Evolutionary conservation across 2,113 vertebrate species (phyloP).

Genomic region (Nycticryphes semicollaris): DNA sequence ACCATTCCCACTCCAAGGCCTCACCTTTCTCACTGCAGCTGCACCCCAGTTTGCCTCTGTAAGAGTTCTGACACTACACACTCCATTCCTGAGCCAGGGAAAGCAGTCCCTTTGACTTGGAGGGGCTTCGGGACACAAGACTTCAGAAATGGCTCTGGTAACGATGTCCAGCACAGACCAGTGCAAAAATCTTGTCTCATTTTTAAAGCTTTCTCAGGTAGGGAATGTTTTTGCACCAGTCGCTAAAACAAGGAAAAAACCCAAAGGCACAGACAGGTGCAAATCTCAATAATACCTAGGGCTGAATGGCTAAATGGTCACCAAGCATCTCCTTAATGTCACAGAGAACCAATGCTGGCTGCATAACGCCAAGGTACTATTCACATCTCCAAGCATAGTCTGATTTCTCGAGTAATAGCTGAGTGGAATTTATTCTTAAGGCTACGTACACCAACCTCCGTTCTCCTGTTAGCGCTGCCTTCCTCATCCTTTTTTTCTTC

Average conservation of each 20-base stretch:
- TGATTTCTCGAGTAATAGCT: background rate
- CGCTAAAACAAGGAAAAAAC: background rate
- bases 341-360: background rate
- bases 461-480: conserved; percentile 87
- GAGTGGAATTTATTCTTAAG: background rate
- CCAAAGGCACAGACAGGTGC: background rate
- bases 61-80: background rate
- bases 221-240: background rate
- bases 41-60: background rate
- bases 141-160: background rate
- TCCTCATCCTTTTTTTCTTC: conserved; percentile 91
- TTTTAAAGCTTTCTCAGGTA: background rate
- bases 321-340: background rate
- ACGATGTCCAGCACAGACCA: background rate
- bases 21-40: background rate
- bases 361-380: rapidly evolving
- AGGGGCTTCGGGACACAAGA: background rate
- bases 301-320: background rate
- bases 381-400: background rate
- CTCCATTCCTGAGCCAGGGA: background rate
- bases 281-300: background rate
- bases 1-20: background rate
- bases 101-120: background rate
- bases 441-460: conserved; percentile 79
- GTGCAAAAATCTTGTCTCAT: background rate